Evolutionary conservation across 2,888 invertebrate genomes (phyloP).

Genomic region (Drosophila mimica): DNA sequence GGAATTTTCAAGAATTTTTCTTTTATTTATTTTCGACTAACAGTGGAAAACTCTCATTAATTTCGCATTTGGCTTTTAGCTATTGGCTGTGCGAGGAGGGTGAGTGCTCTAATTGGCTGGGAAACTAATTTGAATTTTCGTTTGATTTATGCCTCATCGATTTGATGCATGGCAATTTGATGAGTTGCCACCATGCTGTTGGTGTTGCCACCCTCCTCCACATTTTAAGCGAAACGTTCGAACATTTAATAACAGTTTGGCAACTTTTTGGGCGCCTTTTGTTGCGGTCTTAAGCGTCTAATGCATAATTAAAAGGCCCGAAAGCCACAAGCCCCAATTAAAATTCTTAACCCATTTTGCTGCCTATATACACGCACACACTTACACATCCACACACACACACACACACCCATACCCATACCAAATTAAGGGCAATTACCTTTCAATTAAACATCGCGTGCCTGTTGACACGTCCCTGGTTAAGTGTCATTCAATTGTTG

Average conservation of each 20-base stretch:
- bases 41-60: conserved; percentile 60
- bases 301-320: conserved; percentile 71
- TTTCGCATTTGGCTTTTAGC: conserved; percentile 56
- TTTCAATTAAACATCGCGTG: conserved; percentile 77
- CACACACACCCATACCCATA: conserved; percentile 39
- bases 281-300: conserved; percentile 49
- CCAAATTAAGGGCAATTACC: conserved; percentile 75
- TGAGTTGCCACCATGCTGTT: conserved; percentile 44
- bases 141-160: conserved; percentile 80
- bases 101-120: conserved; percentile 62
- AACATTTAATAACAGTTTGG: conserved; percentile 61
- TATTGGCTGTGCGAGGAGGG: not conserved
- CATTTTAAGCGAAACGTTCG: not conserved
- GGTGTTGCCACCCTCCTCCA: not conserved
- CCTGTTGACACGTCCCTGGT: conserved; percentile 38
- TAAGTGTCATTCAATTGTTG: conserved; percentile 20
- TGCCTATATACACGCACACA: not conserved
- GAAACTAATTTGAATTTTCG: conserved; percentile 76
- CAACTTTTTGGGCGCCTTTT: conserved; percentile 52
- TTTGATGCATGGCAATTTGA: conserved; percentile 71
- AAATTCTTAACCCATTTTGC: conserved; percentile 58
- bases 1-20: conserved; percentile 32
- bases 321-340: conserved; percentile 57
- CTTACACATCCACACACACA: not conserved
- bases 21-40: conserved; percentile 18